Base-by-base conservation (phyloP, 2,888 invertebrate genomes). In the Kuschelorhynchus macadamiae region DNA sequence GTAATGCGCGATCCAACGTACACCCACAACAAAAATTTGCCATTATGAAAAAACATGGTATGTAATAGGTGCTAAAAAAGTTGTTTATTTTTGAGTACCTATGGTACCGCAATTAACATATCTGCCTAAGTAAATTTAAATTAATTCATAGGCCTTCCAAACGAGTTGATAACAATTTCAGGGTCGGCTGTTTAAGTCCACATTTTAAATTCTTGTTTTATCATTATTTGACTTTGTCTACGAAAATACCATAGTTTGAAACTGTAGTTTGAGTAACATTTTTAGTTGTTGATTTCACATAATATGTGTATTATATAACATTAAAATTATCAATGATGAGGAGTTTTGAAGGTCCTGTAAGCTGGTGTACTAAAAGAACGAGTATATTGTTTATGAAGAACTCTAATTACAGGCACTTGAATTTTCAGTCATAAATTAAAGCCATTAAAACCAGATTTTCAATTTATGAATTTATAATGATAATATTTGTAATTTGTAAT, bases 161-260 rank as follows among this genome's bases (percentile, higher is more conserved):
- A 49, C 47, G 39, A 47, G 46, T 41, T 60, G 60, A 50, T 60
- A 60, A 60, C 21, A 18, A 11, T 47, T 60, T 50, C 60, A 60
- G 20, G 47, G 60, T 50, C 60, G 16, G 5, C 55, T 20, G 12
- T 30, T 5, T 21, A 18, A 39, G 25, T 14, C 18, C 17, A 12
- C 11, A 16, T 41, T 14, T 16, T 14, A 41, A 39, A 41, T 49
- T 41, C 16, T 16, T 33, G 21, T 16, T 41, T 50, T 50, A 60
- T 60, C 46, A 50, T 25, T 50, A 39, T 60, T 46, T 47, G 39
- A 53, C 33, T 33, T 36, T 11, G 61, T 16, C 33, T 32, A 50
- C 0, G 33, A 50, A 50, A 33, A 36, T 36, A 49, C 32, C n/a
- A 18, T 12, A 20, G 14, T 39, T 46, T 57, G 21, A 32, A 18